Percentiles rank a stretch among this genome's conserved stretches.
These are phyloP conservation scores for Rhea americana DNA, from an alignment of 2,113 vertebrate genomes.

Conservation along the genomic window DNA sequence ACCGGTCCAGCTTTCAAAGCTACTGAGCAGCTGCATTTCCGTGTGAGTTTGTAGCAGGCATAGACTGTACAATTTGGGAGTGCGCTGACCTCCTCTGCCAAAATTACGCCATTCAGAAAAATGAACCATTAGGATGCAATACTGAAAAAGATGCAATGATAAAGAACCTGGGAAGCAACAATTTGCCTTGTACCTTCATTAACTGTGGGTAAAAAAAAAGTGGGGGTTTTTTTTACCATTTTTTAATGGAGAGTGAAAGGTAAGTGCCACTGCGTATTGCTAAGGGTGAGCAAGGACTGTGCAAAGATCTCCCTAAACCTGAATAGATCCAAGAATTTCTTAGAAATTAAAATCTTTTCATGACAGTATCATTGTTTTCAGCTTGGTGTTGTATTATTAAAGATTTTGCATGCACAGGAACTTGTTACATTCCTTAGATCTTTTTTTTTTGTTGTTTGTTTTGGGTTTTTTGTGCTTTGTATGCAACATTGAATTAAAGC, in stretches of 20 bases:
- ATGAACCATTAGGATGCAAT: constrained; percentile 14
- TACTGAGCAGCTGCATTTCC: not conserved
- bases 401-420: not conserved
- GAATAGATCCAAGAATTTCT: not conserved
- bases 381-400: not conserved
- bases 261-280: not conserved
- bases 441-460: not conserved
- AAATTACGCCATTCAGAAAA: not conserved
- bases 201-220: not conserved
- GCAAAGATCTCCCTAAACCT: not conserved
- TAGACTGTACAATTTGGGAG: not conserved
- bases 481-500: constrained; percentile 28
- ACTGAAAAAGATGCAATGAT: not conserved
- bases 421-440: not conserved
- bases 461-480: not conserved
- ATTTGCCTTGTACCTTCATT: not conserved
- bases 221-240: not conserved
- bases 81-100: not conserved
- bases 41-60: not conserved
- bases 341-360: constrained; percentile 26
- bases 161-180: not conserved
- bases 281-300: not conserved
- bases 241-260: not conserved
- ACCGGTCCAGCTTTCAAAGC: not conserved
- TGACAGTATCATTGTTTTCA: not conserved